These are phyloP conservation scores for Colinus virginianus DNA, from an alignment of 2,113 vertebrate genomes.

Conservation along the genomic window DNA sequence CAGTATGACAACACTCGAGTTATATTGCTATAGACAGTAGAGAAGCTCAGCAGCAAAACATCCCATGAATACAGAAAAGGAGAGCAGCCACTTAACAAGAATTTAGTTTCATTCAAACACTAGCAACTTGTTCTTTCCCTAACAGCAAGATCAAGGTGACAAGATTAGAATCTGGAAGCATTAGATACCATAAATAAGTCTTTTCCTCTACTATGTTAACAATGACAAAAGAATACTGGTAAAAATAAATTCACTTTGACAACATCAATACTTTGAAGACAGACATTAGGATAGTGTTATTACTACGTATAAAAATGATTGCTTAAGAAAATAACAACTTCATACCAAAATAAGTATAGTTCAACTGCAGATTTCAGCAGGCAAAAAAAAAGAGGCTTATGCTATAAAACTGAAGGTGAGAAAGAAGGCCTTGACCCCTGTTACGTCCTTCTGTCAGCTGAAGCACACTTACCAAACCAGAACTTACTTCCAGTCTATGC, in stretches of 20 bases:
- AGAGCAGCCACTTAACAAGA: neutral
- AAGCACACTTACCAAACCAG: neutral
- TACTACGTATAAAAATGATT: neutral
- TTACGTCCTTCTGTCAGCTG: neutral
- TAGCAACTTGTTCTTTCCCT: neutral
- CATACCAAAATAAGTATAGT: neutral
- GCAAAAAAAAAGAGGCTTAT: neutral
- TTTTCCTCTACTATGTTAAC: neutral
- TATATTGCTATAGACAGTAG: neutral
- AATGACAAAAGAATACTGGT: neutral
- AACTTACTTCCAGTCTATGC: neutral
- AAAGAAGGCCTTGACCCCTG: neutral
- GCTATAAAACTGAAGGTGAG: neutral
- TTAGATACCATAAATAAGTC: neutral
- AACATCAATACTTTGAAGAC: neutral
- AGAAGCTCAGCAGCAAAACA: neutral
- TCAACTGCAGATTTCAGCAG: neutral
- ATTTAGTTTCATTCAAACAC: neutral
- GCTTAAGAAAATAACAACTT: neutral
- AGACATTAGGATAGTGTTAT: neutral
- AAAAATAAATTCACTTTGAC: neutral
- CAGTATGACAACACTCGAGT: neutral
- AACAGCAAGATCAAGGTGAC: neutral
- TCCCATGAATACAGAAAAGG: neutral
- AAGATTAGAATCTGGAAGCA: neutral